These are phyloP conservation scores for Lates calcarifer DNA, from an alignment of 2,113 vertebrate genomes.

Conservation along the genomic window DNA sequence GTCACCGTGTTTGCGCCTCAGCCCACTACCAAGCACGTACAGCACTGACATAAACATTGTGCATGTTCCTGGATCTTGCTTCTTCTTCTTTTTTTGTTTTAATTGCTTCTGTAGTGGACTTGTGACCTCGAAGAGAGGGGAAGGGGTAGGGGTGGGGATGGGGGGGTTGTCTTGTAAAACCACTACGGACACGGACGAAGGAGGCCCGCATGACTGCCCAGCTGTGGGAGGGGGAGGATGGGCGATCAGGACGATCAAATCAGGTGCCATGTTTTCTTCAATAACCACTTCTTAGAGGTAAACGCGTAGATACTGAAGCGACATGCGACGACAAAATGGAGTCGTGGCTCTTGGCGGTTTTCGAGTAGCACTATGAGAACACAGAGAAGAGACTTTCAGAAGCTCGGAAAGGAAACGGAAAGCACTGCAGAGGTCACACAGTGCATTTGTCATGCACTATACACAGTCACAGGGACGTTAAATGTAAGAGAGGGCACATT, in stretches of 20 bases:
- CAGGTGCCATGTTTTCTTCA: conserved; percentile 55
- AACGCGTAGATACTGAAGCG: conserved; percentile 40
- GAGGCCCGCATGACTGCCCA: conserved; percentile 47
- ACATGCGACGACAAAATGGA: conserved; percentile 19
- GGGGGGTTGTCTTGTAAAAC: conserved; percentile 54
- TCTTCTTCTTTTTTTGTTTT: no score
- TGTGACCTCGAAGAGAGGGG: conserved; percentile 61
- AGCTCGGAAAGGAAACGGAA: conserved; percentile 26
- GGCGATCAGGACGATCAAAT: conserved; percentile 25
- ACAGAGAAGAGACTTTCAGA: conserved; percentile 36
- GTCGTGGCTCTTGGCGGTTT: conserved; percentile 17
- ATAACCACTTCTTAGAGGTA: conserved; percentile 44
- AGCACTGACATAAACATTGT: conserved; percentile 80
- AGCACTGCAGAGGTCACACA: conserved; percentile 35
- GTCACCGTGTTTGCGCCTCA: conserved; percentile 73
- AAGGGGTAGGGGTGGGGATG: no score
- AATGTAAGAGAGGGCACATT: conserved; percentile 54
- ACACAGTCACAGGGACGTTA: conserved; percentile 22
- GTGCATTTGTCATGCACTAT: conserved; percentile 26
- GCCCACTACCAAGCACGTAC: conserved; percentile 58
- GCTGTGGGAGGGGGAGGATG: no score
- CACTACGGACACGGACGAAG: conserved; percentile 55
- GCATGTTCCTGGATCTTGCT: conserved; percentile 73
- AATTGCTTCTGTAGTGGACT: conserved; percentile 59
- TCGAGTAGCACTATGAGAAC: conserved; percentile 38